Evolutionary conservation across 2,888 invertebrate genomes (phyloP).

Genomic region (Oscheius onirici): DNA sequence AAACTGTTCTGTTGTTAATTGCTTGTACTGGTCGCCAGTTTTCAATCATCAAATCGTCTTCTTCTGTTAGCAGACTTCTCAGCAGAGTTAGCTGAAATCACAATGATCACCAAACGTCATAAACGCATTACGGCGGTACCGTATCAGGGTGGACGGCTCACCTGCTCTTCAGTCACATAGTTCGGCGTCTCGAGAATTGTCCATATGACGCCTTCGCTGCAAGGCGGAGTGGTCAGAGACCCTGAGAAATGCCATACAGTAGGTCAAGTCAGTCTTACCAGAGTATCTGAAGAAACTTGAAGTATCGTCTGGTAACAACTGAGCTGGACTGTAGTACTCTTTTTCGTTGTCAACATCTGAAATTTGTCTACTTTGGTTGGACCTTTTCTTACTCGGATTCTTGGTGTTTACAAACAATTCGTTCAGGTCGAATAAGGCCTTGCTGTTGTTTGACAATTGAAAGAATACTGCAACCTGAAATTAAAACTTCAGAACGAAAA

Average conservation of each 20-base stretch:
- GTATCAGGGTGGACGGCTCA: neutral
- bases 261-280: neutral
- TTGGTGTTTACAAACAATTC: neutral
- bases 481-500: neutral
- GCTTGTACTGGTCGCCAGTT: conserved; percentile 23
- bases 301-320: conserved; percentile 14
- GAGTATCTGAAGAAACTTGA: conserved; percentile 22
- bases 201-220: conserved; percentile 26
- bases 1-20: conserved; percentile 15
- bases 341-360: conserved; percentile 2
- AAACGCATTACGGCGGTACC: neutral
- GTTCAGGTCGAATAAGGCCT: conserved; percentile 11
- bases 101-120: neutral
- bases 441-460: neutral
- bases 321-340: conserved; percentile 13
- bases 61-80: neutral
- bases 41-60: conserved; percentile 14
- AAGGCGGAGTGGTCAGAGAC: conserved; percentile 27
- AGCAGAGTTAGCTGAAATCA: conserved; percentile 4
- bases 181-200: conserved; percentile 6
- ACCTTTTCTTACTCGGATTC: neutral
- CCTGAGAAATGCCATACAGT: neutral
- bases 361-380: neutral
- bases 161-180: conserved; percentile 26
- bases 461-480: conserved; percentile 29